Evolutionary conservation across 2,113 vertebrate species (phyloP), one percentile per base, ranked within the genome.

Genomic region (Atractosteus spatula): DNA sequence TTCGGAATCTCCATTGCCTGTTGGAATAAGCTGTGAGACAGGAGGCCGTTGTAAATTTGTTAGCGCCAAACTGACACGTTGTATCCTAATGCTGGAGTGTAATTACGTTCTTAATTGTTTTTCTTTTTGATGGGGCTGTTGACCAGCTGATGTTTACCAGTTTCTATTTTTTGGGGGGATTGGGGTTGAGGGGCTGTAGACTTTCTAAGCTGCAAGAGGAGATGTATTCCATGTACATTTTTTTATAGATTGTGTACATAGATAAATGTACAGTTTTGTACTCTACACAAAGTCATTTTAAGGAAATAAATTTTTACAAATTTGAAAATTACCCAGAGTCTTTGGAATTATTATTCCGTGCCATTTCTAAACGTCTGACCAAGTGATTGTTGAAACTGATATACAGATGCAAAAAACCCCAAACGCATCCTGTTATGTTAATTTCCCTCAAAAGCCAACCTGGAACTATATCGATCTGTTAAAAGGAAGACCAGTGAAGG

Each of bases 241-340:
- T 71, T 68, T 74, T 74, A 74, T 77, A 69, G 43, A 71, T 80
- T 64, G 81, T 81, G 78, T 83, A 76, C 68, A 81, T 78, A 75
- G 68, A 81, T 42, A 77, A 43, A 70, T 80, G 81, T 83, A 83
- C 80, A 85, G 83, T 85, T 83, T 83, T 80, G 76, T 81, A 74
- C 7, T 74, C 68, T 47, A 62, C 66, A 12, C 41, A 64, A 74
- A 70, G 69, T 61, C 55, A 73, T 83, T 84, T 81, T 85, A 79
- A 78, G 65, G 77, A 72, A 83, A 85, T 83, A 85, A 85, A 84
- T 67, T 68, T 79, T 81, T 78, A 80, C 78, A 62, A 76, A 68
- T 71, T 71, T 5, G 42, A 71, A 62, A 47, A 14, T 54, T 29
- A 13, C 16, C 41, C 45, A 13, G 7, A 14, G 14, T 57, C 56